These are phyloP conservation scores for Gallinago undulata DNA, from an alignment of 2,113 vertebrate genomes.

Conservation along the genomic window DNA sequence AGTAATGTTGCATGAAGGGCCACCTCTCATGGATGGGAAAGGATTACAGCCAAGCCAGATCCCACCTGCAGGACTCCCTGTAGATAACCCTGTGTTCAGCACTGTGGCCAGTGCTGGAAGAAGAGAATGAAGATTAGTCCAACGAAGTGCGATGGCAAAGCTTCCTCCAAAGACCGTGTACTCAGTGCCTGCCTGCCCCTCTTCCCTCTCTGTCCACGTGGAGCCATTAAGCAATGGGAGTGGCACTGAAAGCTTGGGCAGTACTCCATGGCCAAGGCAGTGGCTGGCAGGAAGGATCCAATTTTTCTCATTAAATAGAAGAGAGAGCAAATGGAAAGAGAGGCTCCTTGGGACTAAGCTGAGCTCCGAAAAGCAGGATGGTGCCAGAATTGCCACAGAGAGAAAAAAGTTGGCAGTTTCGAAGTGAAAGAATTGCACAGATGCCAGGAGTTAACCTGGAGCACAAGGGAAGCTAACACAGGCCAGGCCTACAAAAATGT, in stretches of 20 bases:
- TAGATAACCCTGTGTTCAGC: rapidly evolving
- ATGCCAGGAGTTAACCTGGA: background rate
- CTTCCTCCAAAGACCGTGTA: background rate
- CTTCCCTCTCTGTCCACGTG: background rate
- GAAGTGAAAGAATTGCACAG: background rate
- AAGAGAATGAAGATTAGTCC: background rate
- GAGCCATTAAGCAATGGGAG: background rate
- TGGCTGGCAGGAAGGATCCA: background rate
- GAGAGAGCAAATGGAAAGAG: background rate
- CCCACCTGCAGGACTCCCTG: background rate
- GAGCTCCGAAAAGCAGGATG: background rate
- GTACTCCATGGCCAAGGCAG: background rate
- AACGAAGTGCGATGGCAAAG: background rate
- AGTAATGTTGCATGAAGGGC: background rate
- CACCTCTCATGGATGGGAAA: background rate
- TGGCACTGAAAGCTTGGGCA: background rate
- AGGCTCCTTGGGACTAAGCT: background rate
- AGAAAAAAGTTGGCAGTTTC: background rate
- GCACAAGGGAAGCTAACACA: background rate
- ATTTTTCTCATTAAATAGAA: background rate
- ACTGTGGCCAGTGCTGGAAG: background rate
- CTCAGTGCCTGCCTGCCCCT: background rate
- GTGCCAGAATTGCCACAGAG: background rate
- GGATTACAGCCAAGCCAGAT: background rate
- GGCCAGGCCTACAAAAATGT: background rate